A percentile compares a stretch with the other conserved stretches of the same genome.
Conservation (phyloP, 2,888 invertebrate species). For the Limulus polyphemus region DNA sequence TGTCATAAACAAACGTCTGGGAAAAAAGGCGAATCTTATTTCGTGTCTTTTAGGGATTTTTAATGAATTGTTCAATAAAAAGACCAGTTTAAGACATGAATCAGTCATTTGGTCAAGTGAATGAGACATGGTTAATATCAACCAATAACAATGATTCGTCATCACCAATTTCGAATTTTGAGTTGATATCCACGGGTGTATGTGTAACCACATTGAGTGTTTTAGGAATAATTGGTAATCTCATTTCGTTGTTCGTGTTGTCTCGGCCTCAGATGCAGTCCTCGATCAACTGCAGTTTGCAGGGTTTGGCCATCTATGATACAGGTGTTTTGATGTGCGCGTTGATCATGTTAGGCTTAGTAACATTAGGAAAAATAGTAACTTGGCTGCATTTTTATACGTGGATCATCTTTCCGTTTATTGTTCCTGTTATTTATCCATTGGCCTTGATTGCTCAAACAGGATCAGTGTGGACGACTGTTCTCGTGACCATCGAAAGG, state of each 20-base stretch:
- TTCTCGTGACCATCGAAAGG: conserved; percentile 60
- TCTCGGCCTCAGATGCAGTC: conserved; percentile 20
- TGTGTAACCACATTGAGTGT: conserved; percentile 8
- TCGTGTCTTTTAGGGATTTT: too few species aligned
- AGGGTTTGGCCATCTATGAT: conserved; percentile 71
- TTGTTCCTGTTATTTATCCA: conserved; percentile 67
- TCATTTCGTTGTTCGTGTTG: conserved; percentile 15
- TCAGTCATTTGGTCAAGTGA: too few species aligned
- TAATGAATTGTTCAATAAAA: too few species aligned
- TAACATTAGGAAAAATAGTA: conserved; percentile 31
- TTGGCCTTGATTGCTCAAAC: conserved; percentile 69
- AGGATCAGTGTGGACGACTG: conserved; percentile 75
- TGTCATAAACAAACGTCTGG: too few species aligned
- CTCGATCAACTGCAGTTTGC: conserved; percentile 16
- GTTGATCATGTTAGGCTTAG: conserved; percentile 69
- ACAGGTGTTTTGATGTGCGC: conserved; percentile 57
- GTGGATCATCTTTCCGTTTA: conserved; percentile 54
- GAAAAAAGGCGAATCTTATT: too few species aligned
- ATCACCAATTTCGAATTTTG: conserved; percentile 14
- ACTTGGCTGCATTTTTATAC: conserved; percentile 45
- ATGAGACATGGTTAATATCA: too few species aligned
- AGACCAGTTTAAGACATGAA: too few species aligned
- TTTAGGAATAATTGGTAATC: conserved; percentile 14
- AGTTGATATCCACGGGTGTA: conserved; percentile 16
- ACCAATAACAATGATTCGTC: neutral